Percentiles rank a stretch among this genome's conserved stretches.
Conservation (phyloP, 2,797 vertebrate genomes). For the Rhabdomys pumilio region DNA sequence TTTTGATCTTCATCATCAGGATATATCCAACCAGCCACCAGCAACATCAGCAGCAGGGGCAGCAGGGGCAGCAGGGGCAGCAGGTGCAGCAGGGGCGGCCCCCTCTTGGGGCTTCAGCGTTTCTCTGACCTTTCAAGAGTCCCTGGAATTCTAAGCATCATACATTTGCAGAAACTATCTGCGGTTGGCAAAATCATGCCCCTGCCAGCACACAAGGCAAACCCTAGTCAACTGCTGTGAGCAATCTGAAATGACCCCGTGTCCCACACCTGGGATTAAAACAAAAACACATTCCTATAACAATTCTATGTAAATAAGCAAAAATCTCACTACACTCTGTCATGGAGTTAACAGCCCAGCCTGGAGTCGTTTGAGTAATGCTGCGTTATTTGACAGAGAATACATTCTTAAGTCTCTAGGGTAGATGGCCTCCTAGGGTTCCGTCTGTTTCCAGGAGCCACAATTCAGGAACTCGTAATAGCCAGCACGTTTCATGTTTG, state of each 20-base stretch:
- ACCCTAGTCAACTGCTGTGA: neutral
- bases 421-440: neutral
- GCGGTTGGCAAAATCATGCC: neutral
- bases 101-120: neutral
- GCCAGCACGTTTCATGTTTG: slow-evolving; percentile 2
- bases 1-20: neutral
- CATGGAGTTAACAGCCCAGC: neutral
- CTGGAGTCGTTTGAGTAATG: neutral
- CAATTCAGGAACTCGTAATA: slow-evolving; percentile 11
- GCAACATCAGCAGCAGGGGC: neutral
- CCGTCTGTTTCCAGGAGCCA: neutral
- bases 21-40: neutral
- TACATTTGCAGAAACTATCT: neutral
- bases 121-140: neutral
- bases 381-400: neutral
- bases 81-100: neutral
- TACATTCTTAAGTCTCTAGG: neutral
- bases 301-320: neutral
- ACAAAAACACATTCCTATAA: neutral
- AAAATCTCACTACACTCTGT: neutral
- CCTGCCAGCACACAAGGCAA: neutral
- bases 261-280: neutral
- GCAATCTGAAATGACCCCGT: neutral
- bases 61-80: neutral
- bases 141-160: neutral